Evolutionary conservation across 1,140 invertebrate genomes (phyloP).

Genomic region (Nasonia giraulti): DNA sequence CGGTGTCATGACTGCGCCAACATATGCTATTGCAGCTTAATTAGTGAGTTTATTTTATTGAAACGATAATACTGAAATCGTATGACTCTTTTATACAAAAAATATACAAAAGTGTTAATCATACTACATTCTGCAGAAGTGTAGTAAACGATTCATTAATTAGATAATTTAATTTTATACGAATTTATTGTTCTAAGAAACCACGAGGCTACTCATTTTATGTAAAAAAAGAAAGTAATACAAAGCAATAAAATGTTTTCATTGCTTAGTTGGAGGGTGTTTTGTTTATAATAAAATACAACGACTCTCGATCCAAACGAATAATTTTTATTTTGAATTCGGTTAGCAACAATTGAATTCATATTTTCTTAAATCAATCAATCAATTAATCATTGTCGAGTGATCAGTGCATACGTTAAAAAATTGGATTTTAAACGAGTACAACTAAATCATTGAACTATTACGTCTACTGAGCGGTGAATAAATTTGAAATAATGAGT

Average conservation of each 20-base stretch:
- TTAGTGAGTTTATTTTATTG: slow-evolving; percentile 1
- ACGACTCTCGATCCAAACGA: slow-evolving; percentile 18
- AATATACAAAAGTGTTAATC: background rate
- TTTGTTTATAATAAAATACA: slow-evolving; percentile 4
- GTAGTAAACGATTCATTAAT: background rate
- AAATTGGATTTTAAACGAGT: background rate
- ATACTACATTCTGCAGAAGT: background rate
- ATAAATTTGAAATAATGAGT: background rate
- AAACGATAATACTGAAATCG: background rate
- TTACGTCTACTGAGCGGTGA: background rate
- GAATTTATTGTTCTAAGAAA: slow-evolving; percentile 29
- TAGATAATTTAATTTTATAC: slow-evolving; percentile 34
- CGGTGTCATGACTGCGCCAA: slow-evolving; percentile 89
- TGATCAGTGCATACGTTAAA: background rate
- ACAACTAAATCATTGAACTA: background rate
- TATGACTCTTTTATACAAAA: background rate
- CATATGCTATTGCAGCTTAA: slow-evolving; percentile 83
- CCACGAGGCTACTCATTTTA: background rate
- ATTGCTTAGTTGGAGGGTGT: background rate
- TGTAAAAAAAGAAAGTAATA: slow-evolving; percentile 1
- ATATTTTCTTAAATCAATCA: slow-evolving; percentile 6
- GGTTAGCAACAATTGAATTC: slow-evolving; percentile 9
- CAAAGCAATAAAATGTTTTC: slow-evolving; percentile 11
- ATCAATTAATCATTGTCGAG: background rate
- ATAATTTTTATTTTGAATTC: slow-evolving; percentile 32